Evolutionary conservation across 2,888 invertebrate genomes (phyloP), one percentile per base, ranked within the genome.

Genomic region (Axea sp.): DNA sequence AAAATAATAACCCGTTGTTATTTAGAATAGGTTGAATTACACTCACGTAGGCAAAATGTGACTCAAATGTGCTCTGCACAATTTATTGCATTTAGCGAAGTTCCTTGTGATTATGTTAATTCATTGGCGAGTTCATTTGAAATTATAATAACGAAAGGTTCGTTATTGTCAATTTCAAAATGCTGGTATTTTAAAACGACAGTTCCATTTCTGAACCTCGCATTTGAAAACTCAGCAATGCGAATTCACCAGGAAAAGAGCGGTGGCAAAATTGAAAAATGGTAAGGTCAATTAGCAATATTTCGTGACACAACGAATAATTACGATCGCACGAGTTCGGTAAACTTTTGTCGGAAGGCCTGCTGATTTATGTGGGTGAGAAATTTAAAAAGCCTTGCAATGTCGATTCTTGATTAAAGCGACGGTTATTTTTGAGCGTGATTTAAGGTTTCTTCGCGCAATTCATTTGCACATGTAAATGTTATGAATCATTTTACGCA

Each of bases 1-100:
- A 62, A 71, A 71, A 62, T 62, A 55, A 64, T 71, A 64, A 64
- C 47, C 43, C 64, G 64, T 64, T 62, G 62, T 49, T 64, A 71
- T 64, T 64, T 57, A 62, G 51, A 47, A 62, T 53, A 49, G 67
- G 47, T 57, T 67, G 33, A 55, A 71, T 64, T 53, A 60, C 53
- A 53, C 45, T 71, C 35, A 51, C 55, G 53, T 69, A 53, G 62
- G 49, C 60, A 60, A 60, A 49, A 60, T 41, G 41, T 60, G 60
- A 60, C 49, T 60, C 39, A 47, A 47, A 39, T 47, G 49, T 60
- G 49, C 28, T 39, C 30, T 60, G 14, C 19, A 47, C 45, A 60
- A 60, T 60, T 60, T 60, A 60, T 60, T 60, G 14, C 60, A 47
- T 60, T 60, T 49, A 26, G 37, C 35, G 12, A 30, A 19, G 35